Evolutionary conservation across 1,140 invertebrate genomes (phyloP).

Genomic region (Lordiphosa stackelbergi): DNA sequence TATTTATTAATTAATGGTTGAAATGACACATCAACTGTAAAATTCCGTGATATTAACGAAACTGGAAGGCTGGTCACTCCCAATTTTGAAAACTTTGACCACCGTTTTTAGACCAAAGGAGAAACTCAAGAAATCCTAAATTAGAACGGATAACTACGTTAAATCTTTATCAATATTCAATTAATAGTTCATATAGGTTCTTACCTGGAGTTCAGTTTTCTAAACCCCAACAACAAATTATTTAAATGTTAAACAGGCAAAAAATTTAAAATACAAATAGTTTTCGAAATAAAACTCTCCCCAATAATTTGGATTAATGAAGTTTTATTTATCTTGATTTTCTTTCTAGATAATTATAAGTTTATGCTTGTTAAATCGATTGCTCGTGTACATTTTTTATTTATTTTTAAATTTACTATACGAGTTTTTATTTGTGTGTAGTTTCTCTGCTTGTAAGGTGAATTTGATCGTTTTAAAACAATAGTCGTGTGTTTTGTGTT

Average conservation of each 20-base stretch:
- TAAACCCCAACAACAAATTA: neutral
- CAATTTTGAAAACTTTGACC: too few species aligned
- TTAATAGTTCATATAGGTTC: too few species aligned
- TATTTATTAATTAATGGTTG: too few species aligned
- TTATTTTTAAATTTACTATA: constrained; percentile 20
- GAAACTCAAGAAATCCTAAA: too few species aligned
- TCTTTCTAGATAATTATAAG: constrained; percentile 61
- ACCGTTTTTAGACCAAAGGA: too few species aligned
- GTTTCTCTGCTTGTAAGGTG: constrained; percentile 21
- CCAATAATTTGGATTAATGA: constrained; percentile 56
- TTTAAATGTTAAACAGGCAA: neutral
- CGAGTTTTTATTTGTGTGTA: constrained; percentile 9
- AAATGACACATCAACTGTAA: too few species aligned
- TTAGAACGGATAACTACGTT: too few species aligned
- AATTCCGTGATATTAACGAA: too few species aligned
- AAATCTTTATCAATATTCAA: too few species aligned
- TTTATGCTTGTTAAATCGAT: constrained; percentile 61
- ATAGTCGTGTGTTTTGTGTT: constrained; percentile 14
- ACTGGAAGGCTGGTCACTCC: too few species aligned
- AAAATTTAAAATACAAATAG: neutral
- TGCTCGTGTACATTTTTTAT: constrained; percentile 53
- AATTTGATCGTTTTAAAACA: constrained; percentile 32
- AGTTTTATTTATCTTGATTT: constrained; percentile 67
- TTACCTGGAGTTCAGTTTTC: neutral
- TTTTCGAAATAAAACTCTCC: constrained; percentile 8